Conservation (phyloP, 2,797 vertebrate genomes). For the Characodon lateralis region DNA sequence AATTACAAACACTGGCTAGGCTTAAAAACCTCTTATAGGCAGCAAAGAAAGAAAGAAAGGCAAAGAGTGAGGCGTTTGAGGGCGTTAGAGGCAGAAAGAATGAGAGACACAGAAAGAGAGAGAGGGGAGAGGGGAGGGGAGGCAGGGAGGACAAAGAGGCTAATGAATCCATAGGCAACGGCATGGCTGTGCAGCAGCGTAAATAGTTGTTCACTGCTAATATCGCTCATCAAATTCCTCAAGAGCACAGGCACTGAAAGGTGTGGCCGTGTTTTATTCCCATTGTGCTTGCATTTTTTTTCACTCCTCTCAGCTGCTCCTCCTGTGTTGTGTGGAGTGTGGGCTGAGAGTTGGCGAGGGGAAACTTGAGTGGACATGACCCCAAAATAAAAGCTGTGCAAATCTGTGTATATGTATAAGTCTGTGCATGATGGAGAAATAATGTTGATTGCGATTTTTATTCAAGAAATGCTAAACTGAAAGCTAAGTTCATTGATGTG, state of each 20-base stretch:
- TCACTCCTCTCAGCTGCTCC: constrained; percentile 59
- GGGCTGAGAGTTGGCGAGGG: constrained; percentile 11
- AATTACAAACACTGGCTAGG: constrained; percentile 94
- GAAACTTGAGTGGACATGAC: constrained; percentile 41
- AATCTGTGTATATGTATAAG: constrained; percentile 14
- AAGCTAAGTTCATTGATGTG: background rate
- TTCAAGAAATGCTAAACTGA: constrained; percentile 6
- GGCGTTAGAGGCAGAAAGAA: constrained; percentile 81
- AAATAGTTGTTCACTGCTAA: constrained; percentile 86
- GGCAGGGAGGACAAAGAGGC: constrained; percentile 88
- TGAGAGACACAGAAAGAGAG: constrained; percentile 60
- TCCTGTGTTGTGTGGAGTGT: constrained; percentile 42
- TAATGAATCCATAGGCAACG: constrained; percentile 99
- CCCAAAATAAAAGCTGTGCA: constrained; percentile 40
- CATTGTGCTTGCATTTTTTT: constrained; percentile 63
- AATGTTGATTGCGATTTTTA: constrained; percentile 2
- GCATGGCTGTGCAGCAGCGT: constrained; percentile 89
- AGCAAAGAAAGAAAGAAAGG: constrained; percentile 84
- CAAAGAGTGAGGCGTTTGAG: constrained; percentile 78
- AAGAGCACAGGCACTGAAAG: constrained; percentile 88
- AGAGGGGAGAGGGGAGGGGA: constrained; percentile 71
- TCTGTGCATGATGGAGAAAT: background rate
- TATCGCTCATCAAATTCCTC: constrained; percentile 96
- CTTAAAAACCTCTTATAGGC: constrained; percentile 91
- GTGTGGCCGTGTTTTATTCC: constrained; percentile 75